Evolutionary conservation across 2,888 invertebrate species (phyloP).

Genomic region (Notodonta ziczac): DNA sequence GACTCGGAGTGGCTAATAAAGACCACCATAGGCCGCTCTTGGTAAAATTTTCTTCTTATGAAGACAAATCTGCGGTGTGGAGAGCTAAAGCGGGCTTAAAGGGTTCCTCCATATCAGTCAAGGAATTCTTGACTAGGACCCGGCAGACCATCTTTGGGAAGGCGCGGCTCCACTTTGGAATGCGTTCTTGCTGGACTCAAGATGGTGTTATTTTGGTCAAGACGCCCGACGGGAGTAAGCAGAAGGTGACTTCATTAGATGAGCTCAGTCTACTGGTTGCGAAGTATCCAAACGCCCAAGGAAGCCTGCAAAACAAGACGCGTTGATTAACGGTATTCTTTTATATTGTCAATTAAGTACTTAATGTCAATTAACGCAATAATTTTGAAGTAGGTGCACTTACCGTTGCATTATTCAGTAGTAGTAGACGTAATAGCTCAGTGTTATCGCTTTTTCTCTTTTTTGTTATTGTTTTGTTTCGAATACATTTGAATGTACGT

Average conservation of each 20-base stretch:
- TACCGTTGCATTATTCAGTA: too few species aligned
- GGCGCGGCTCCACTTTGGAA: conserved; percentile 10
- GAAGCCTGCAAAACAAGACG: too few species aligned
- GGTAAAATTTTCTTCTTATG: neutral
- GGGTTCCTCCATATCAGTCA: conserved; percentile 1
- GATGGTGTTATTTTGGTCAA: conserved; percentile 6
- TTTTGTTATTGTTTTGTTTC: too few species aligned
- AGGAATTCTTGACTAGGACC: conserved; percentile 2
- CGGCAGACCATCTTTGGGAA: conserved; percentile 8
- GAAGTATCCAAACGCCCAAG: conserved; percentile 2
- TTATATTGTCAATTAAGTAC: too few species aligned
- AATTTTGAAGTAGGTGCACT: too few species aligned
- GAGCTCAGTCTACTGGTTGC: neutral
- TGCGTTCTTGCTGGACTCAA: conserved; percentile 9
- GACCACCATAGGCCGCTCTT: conserved; percentile 3
- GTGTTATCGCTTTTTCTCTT: too few species aligned
- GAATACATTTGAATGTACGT: too few species aligned
- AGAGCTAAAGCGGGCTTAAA: neutral
- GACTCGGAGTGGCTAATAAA: neutral
- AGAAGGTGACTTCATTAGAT: neutral
- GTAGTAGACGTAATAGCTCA: too few species aligned
- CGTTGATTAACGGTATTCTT: too few species aligned
- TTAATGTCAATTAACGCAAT: too few species aligned
- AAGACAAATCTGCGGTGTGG: neutral
- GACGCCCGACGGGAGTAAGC: neutral